Base-by-base conservation (phyloP, 2,888 invertebrate genomes). In the Sarcophaga subvicina region DNA sequence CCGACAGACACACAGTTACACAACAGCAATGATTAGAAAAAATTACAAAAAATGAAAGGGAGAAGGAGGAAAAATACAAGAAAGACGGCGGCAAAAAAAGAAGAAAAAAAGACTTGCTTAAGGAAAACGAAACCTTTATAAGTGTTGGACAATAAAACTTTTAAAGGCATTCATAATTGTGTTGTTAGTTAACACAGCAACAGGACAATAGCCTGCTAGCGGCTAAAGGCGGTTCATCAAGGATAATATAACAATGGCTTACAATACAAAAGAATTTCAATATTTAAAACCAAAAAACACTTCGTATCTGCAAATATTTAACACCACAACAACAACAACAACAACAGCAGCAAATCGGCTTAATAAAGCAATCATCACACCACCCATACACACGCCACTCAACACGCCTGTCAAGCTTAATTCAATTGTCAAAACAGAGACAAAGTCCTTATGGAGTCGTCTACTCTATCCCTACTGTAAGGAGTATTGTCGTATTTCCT, bases 401-500 rank as follows among this genome's bases (percentile, higher is more conserved):
- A 11, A 12, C 71, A 47, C 71, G 14, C 20, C 78, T 27, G 75
- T 78, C 6, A 54, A 25, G 14, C 17, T 49, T 27, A 59, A 37
- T 37, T 37, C 37, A 10, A 37, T 37, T 37, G 37, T 37, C 37
- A 37, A 62, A 87, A 69, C 66, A 75, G 45, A 78, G 63, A 83
- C 88, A 80, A 85, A 79, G 49, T 82, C 89, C 85, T 85, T 88
- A 25, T 83, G 45, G 83, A 60, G 59, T 66, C 12, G 59, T 66
- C 12, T 86, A 0, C 14, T 90, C 60, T 71, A 87, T 49, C 88
- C 89, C 22, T 92, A 91, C 79, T 79, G 90, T 20, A 90, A 88
- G 85, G 87, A 89, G 49, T 93, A 92, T 83, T 92, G 91, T 22
- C 86, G 85, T 37, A 89, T 78, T 22, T 91, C 93, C 59, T 90